phyloP scores from a whole-genome alignment of 2,113 vertebrate species.

The Oceanodroma tethys region DNA sequence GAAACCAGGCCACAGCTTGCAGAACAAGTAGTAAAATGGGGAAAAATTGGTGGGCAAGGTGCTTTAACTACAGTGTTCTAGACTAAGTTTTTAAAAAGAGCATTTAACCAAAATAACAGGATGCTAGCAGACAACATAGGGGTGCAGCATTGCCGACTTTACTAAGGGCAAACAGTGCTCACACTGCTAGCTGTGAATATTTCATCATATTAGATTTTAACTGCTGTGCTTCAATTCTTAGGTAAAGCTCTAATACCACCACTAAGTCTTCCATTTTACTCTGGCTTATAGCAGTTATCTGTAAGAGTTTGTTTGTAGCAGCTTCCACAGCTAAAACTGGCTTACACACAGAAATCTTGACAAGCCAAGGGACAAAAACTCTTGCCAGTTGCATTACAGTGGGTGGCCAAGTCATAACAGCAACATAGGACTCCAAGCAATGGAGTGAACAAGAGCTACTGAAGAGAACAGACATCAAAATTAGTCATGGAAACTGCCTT shows the following conservation, averaged over 20 bases:
- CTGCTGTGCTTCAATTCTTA: neutral
- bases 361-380: neutral
- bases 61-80: neutral
- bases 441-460: neutral
- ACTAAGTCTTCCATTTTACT: neutral
- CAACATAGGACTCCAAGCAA: neutral
- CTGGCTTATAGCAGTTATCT: neutral
- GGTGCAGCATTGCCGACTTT: neutral
- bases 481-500: neutral
- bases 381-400: neutral
- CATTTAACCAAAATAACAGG: neutral
- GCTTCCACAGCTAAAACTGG: neutral
- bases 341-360: neutral
- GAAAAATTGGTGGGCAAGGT: neutral
- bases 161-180: neutral
- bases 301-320: neutral
- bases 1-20: neutral
- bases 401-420: neutral
- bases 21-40: neutral
- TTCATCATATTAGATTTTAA: neutral
- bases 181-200: neutral
- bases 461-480: neutral
- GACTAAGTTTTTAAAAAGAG: neutral
- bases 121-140: neutral
- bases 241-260: neutral